phyloP scores from a whole-genome alignment of 2,797 vertebrate genomes.

The Gallirallus australis region DNA sequence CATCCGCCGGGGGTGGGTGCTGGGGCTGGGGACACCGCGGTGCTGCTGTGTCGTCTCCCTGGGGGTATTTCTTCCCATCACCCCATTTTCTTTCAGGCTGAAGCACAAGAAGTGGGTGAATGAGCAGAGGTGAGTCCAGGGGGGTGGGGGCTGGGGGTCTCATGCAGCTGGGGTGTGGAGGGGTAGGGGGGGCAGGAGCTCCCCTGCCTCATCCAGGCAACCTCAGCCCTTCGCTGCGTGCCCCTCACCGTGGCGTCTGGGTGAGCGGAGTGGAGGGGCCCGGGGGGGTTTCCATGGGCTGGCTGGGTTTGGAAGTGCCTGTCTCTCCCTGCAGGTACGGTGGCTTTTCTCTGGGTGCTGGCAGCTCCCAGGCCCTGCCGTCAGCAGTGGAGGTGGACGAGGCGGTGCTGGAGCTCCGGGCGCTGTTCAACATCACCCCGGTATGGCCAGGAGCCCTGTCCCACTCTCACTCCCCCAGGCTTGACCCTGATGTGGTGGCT shows the following conservation, averaged over 20 bases:
- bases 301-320: not conserved
- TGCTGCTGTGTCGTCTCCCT: too few relatives aligned
- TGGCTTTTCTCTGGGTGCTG: constrained; percentile 88
- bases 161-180: accelerated
- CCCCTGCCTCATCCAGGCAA: not conserved
- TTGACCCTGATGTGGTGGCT: accelerated
- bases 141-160: not conserved
- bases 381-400: constrained; percentile 63
- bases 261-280: accelerated
- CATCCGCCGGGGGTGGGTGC: constrained; percentile 85
- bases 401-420: constrained; percentile 72
- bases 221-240: accelerated
- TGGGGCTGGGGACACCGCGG: not conserved
- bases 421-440: constrained; percentile 52
- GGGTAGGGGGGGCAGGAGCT: not conserved
- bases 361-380: constrained; percentile 64
- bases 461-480: not conserved
- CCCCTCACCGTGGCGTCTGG: accelerated
- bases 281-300: too few relatives aligned
- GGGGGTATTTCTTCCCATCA: too few relatives aligned
- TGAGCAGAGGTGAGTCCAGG: constrained; percentile 86
- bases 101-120: constrained; percentile 93
- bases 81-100: constrained; percentile 76
- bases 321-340: constrained; percentile 80
- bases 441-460: not conserved